Evolutionary conservation across 2,797 vertebrate genomes (phyloP).

Genomic region (Gorsachius magnificus): DNA sequence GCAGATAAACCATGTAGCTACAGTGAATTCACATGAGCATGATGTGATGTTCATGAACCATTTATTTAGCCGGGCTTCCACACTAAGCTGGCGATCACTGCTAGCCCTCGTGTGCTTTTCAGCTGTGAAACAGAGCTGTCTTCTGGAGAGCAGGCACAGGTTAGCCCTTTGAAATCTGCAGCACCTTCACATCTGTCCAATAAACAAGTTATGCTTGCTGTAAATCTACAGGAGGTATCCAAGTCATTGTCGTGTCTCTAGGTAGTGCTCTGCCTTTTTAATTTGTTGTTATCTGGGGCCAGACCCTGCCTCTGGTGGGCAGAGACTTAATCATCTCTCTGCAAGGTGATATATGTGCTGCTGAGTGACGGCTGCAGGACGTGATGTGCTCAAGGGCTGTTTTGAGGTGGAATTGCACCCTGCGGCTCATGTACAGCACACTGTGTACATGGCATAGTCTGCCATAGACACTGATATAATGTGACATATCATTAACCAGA

Average conservation of each 20-base stretch:
- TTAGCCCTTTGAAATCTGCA: background rate
- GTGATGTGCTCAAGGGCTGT: background rate
- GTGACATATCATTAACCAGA: background rate
- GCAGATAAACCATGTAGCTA: background rate
- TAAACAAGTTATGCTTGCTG: background rate
- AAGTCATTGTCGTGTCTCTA: background rate
- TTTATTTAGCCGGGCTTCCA: background rate
- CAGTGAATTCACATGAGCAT: background rate
- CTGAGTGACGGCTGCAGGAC: background rate
- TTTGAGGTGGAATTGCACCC: background rate
- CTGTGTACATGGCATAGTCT: background rate
- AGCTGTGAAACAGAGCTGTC: background rate
- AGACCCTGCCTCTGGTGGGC: background rate
- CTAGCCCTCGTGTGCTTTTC: accelerated
- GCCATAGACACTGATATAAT: background rate
- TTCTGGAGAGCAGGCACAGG: background rate
- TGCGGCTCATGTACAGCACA: background rate
- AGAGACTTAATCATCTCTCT: background rate
- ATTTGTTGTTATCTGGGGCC: background rate
- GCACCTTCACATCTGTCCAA: background rate
- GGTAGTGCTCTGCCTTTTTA: background rate
- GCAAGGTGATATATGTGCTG: background rate
- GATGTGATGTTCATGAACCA: background rate
- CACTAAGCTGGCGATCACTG: background rate
- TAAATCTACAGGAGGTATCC: background rate